Conservation (phyloP, 2,888 invertebrate genomes). For the Tinea trinotella region DNA sequence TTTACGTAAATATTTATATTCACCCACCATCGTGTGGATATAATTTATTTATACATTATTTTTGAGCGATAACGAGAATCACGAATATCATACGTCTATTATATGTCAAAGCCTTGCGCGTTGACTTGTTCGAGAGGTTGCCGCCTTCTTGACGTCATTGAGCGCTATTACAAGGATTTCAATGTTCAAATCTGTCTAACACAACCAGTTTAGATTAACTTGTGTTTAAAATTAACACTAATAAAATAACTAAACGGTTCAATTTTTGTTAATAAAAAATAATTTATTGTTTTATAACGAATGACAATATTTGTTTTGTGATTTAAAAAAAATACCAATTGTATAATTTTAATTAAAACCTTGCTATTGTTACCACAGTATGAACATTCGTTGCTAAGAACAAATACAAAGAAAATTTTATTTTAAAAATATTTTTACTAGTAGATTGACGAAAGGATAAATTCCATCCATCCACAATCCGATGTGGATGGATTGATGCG, state of each 20-base stretch:
- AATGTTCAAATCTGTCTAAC: not conserved
- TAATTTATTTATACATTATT: conserved; percentile 14
- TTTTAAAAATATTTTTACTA: too few relatives aligned
- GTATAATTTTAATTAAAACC: not conserved
- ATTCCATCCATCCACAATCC: too few relatives aligned
- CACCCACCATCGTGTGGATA: conserved; percentile 24
- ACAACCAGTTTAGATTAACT: too few relatives aligned
- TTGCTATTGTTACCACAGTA: too few relatives aligned
- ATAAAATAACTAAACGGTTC: not conserved
- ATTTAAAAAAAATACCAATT: not conserved
- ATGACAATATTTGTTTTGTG: not conserved
- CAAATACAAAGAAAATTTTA: too few relatives aligned
- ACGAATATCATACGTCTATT: not conserved
- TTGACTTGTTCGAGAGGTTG: not conserved
- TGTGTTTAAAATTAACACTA: not conserved
- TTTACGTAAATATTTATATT: conserved; percentile 47
- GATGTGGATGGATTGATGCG: too few relatives aligned
- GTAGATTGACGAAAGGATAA: too few relatives aligned
- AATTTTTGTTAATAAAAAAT: too few relatives aligned
- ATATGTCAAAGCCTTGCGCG: not conserved
- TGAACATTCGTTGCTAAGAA: too few relatives aligned
- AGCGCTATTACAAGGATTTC: not conserved
- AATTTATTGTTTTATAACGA: too few relatives aligned
- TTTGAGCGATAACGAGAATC: conserved; percentile 1
- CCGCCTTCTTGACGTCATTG: not conserved